Conservation (phyloP, 2,113 vertebrate species). For the Plestiodon gilberti region DNA sequence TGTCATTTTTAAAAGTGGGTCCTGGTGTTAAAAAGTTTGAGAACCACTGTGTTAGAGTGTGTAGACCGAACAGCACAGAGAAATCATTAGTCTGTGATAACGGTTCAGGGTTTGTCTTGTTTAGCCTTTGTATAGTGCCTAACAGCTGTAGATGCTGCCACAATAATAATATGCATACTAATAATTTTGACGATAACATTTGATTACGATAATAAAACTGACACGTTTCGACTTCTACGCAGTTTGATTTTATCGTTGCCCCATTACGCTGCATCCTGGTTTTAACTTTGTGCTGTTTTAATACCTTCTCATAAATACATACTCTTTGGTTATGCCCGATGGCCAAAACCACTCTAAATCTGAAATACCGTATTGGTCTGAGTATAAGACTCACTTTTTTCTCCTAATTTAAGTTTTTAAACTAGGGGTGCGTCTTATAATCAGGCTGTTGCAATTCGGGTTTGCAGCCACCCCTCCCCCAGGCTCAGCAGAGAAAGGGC, state of each 20-base stretch:
- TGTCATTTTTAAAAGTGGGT: too few relatives aligned
- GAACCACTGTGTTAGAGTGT: too few relatives aligned
- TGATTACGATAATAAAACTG: background rate
- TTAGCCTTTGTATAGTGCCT: background rate
- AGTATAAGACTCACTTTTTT: too few relatives aligned
- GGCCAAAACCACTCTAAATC: background rate
- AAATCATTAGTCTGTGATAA: background rate
- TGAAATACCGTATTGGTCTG: too few relatives aligned
- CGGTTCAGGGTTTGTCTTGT: background rate
- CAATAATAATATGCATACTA: background rate
- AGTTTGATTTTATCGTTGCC: background rate
- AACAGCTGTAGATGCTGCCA: background rate
- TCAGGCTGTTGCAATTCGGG: too few relatives aligned
- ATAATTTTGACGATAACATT: background rate
- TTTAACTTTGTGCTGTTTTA: background rate
- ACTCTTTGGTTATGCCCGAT: background rate
- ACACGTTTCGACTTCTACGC: background rate
- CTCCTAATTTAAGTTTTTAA: too few relatives aligned
- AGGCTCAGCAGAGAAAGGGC: too few relatives aligned
- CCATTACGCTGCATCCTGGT: background rate
- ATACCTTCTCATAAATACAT: background rate
- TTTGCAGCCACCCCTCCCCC: too few relatives aligned
- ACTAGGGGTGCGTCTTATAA: too few relatives aligned
- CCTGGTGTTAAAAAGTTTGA: too few relatives aligned
- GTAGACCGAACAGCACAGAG: background rate